Conservation (phyloP, 2,888 invertebrate species). For the Drosophila maculinotata region DNA sequence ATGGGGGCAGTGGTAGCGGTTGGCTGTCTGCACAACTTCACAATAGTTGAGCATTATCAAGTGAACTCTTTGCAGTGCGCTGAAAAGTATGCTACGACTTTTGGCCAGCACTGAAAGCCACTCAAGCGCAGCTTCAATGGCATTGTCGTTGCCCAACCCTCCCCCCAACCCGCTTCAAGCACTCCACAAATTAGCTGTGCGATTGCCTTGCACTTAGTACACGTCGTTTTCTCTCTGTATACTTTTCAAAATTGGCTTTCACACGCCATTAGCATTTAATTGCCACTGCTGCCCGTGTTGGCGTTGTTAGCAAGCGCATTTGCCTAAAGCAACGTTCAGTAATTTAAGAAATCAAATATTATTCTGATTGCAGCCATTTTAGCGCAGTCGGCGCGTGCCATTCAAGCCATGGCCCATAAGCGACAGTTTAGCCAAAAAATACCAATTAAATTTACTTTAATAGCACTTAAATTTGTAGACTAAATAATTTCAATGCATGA, state of each 20-base stretch:
- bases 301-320: conserved; percentile 72
- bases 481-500: too few species aligned
- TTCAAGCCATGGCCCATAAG: conserved; percentile 55
- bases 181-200: conserved; percentile 69
- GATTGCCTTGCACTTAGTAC: conserved; percentile 70
- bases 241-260: conserved; percentile 79
- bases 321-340: conserved; percentile 49
- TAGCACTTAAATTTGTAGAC: not conserved
- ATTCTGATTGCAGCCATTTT: conserved; percentile 56
- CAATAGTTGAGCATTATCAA: conserved; percentile 55
- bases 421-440: conserved; percentile 49
- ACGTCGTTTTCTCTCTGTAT: conserved; percentile 61
- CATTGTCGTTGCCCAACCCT: conserved; percentile 36
- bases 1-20: conserved; percentile 15
- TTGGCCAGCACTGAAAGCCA: conserved; percentile 56
- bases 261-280: conserved; percentile 82
- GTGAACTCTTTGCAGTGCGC: conserved; percentile 34
- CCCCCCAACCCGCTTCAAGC: not conserved
- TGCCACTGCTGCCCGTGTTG: conserved; percentile 48
- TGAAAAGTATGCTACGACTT: conserved; percentile 55
- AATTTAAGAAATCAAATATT: conserved; percentile 72
- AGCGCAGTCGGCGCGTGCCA: conserved; percentile 38
- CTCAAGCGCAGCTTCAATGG: conserved; percentile 63
- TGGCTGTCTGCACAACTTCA: conserved; percentile 14
- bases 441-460: conserved; percentile 41